Evolutionary conservation across 2,888 invertebrate species (phyloP).

Genomic region (Dynastes maya): DNA sequence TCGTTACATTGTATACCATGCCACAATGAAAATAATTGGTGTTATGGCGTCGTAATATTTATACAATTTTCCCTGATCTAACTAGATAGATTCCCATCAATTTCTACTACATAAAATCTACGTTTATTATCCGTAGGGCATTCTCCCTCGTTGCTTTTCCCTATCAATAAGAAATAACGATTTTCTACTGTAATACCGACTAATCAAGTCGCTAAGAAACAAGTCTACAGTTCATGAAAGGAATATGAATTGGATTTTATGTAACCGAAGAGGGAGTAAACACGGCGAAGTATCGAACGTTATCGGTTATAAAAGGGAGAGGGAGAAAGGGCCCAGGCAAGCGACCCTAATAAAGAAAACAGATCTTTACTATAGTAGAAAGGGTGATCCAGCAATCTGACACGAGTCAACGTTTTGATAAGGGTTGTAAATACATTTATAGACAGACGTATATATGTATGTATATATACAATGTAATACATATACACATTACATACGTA

Average conservation of each 20-base stretch:
- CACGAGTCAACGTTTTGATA: conserved; percentile 41
- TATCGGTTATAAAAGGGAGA: conserved; percentile 37
- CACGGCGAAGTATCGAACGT: conserved; percentile 17
- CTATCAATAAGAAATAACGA: conserved; percentile 24
- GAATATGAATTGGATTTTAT: conserved; percentile 41
- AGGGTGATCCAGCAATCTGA: conserved; percentile 45
- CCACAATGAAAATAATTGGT: neutral
- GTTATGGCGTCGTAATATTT: too few species aligned
- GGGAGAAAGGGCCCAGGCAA: neutral
- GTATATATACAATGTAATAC: conserved; percentile 1
- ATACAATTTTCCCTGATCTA: neutral
- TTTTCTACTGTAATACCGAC: conserved; percentile 14
- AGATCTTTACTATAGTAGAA: conserved; percentile 30
- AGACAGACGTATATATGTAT: conserved; percentile 11
- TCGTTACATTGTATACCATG: too few species aligned
- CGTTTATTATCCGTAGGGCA: conserved; percentile 13
- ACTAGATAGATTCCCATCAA: neutral
- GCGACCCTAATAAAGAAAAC: conserved; percentile 45
- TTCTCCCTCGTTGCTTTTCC: conserved; percentile 15
- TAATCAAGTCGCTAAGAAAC: conserved; percentile 29
- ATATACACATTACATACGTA: neutral
- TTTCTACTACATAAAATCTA: conserved; percentile 17
- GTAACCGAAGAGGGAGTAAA: neutral
- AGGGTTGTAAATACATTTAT: conserved; percentile 42
- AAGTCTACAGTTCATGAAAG: conserved; percentile 37